These are phyloP conservation scores for Drosophila ezoana DNA, from an alignment of 2,888 invertebrate species.

Conservation along the genomic window DNA sequence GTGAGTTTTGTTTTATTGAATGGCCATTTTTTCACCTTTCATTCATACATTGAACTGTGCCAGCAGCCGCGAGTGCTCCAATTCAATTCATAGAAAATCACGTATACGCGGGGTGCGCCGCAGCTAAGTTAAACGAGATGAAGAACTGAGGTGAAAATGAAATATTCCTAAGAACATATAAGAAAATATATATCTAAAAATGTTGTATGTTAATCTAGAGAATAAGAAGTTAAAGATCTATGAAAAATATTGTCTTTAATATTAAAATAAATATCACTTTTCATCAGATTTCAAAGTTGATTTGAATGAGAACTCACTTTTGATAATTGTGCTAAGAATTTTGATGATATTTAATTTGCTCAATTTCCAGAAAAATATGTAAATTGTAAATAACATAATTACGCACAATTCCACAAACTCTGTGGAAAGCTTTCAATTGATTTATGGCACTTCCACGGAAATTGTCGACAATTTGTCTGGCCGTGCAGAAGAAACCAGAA, in stretches of 20 bases:
- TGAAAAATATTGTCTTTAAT: no score
- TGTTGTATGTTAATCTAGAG: no score
- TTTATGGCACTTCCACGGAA: conserved; percentile 77
- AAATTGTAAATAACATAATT: conserved; percentile 56
- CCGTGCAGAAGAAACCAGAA: conserved; percentile 43
- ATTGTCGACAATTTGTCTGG: conserved; percentile 79
- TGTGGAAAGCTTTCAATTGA: conserved; percentile 62
- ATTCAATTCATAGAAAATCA: conserved; percentile 53
- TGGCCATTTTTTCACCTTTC: conserved; percentile 42
- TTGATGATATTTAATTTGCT: conserved; percentile 21
- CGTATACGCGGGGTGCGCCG: conserved; percentile 18
- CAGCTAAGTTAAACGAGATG: background rate
- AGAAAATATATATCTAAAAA: no score
- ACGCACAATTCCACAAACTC: conserved; percentile 57
- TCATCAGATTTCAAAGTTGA: background rate
- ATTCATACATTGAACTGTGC: conserved; percentile 49
- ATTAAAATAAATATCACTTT: no score
- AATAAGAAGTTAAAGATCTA: no score
- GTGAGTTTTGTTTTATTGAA: conserved; percentile 48
- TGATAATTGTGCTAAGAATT: conserved; percentile 3
- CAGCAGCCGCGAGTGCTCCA: conserved; percentile 17
- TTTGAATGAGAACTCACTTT: conserved; percentile 1
- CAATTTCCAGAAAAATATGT: conserved; percentile 26
- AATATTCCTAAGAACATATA: no score
- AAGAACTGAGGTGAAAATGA: background rate